These are phyloP conservation scores for Penaeus chinensis DNA, from an alignment of 1,140 invertebrate species.

Conservation along the genomic window DNA sequence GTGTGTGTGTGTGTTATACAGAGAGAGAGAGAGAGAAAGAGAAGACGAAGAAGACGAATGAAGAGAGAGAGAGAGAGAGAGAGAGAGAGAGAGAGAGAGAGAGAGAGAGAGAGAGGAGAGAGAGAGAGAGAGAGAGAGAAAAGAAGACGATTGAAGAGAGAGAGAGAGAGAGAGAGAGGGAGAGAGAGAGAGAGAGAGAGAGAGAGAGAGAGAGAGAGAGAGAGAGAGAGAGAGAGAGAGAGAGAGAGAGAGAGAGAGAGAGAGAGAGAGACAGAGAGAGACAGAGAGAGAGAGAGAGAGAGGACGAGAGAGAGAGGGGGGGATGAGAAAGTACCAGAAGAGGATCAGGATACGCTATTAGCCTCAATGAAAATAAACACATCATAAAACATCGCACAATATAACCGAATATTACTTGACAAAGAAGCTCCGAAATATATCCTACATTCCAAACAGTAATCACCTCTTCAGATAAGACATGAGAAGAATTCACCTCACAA, in stretches of 20 bases:
- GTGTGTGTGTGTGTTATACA: neutral
- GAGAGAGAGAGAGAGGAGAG: neutral
- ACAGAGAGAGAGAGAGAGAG: neutral
- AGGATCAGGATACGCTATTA: no score
- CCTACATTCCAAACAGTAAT: no score
- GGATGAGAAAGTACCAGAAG: no score
- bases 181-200: neutral
- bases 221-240: neutral
- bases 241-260: neutral
- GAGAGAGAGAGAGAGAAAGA: neutral
- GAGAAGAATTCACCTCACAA: no score
- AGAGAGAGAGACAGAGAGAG: neutral
- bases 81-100: neutral
- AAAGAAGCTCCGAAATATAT: no score
- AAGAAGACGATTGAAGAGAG: neutral
- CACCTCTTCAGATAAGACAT: no score
- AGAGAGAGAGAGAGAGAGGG: neutral
- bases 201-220: neutral
- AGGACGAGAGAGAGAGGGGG: neutral
- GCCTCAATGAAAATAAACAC: no score
- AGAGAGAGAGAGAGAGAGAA: neutral
- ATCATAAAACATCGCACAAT: no score
- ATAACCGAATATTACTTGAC: no score
- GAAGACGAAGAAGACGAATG: neutral
- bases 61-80: neutral